phyloP scores from a whole-genome alignment of 2,113 vertebrate species.

The Triplophysa tibetana region DNA sequence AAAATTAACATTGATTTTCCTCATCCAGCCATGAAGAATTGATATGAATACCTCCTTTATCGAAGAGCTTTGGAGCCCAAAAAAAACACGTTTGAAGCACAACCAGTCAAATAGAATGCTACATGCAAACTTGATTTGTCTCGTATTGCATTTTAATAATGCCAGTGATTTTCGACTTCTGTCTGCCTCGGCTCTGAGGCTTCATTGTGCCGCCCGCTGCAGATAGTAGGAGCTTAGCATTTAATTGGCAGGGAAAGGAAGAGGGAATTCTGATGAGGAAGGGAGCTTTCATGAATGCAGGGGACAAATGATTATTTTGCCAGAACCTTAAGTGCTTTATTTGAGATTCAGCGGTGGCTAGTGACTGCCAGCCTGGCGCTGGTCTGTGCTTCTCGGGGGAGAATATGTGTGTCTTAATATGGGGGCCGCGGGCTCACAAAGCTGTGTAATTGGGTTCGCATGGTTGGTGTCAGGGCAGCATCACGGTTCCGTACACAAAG shows the following conservation, averaged over 20 bases:
- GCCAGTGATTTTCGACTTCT: conserved; percentile 6
- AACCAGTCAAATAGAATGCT: background rate
- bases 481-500: conserved; percentile 68
- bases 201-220: conserved; percentile 38
- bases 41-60: background rate
- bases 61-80: background rate
- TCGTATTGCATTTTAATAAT: conserved; percentile 23
- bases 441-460: conserved; percentile 75
- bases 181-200: conserved; percentile 21
- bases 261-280: conserved; percentile 60
- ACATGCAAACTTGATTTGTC: background rate
- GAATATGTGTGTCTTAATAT: conserved; percentile 67
- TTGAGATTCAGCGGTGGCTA: conserved; percentile 72
- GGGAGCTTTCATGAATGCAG: conserved; percentile 63
- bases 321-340: conserved; percentile 71
- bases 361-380: conserved; percentile 68
- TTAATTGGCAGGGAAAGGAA: conserved; percentile 55
- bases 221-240: conserved; percentile 49
- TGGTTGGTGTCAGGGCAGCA: conserved; percentile 72
- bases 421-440: conserved; percentile 64
- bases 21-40: too few species aligned
- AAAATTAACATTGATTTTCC: background rate
- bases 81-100: background rate
- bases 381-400: conserved; percentile 64
- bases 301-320: conserved; percentile 57